Percentiles rank a stretch among this genome's conserved stretches.
These are phyloP conservation scores for Poecile atricapillus DNA, from an alignment of 2,113 vertebrate species.

Conservation along the genomic window DNA sequence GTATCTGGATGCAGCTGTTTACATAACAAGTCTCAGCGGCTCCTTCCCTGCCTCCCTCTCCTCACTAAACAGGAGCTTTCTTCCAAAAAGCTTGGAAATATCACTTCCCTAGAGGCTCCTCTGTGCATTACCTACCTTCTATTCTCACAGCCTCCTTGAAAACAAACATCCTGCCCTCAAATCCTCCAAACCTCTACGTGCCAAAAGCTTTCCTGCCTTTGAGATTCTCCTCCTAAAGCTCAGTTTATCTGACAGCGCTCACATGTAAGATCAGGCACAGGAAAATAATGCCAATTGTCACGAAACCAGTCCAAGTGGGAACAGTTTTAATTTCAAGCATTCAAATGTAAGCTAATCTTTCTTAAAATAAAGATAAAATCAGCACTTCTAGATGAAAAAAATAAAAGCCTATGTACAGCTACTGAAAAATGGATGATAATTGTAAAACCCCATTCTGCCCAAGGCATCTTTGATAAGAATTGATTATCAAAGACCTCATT, in stretches of 20 bases:
- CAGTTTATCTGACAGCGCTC: background rate
- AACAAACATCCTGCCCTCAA: background rate
- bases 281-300: background rate
- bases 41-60: background rate
- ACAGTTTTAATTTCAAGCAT: background rate
- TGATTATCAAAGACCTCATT: conserved; percentile 61
- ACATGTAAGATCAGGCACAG: background rate
- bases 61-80: background rate
- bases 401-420: background rate
- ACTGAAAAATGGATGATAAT: conserved; percentile 57
- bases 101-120: background rate
- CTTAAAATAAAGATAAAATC: conserved; percentile 59
- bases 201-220: background rate
- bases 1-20: background rate
- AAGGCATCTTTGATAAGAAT: conserved; percentile 56
- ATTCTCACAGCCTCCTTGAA: background rate
- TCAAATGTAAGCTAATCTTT: background rate
- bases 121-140: background rate
- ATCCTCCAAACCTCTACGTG: background rate
- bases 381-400: conserved; percentile 32
- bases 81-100: background rate
- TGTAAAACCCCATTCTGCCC: conserved; percentile 34
- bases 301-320: background rate
- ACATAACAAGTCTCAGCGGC: fast-evolving
- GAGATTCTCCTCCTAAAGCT: background rate